These are phyloP conservation scores for Ceramica pisi DNA, from an alignment of 2,888 invertebrate species.

Conservation along the genomic window DNA sequence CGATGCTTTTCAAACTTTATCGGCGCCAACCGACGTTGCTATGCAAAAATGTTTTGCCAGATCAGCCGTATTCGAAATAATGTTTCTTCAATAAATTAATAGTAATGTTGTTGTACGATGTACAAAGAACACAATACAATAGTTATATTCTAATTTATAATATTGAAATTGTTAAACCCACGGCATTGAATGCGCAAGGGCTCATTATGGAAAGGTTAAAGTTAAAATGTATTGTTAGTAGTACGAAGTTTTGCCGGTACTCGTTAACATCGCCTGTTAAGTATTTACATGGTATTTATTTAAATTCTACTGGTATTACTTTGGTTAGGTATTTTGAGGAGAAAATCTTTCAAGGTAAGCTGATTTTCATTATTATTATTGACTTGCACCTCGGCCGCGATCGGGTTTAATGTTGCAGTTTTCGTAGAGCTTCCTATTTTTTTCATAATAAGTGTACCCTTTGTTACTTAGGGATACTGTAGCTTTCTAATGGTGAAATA, in stretches of 20 bases:
- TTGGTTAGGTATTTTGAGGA: neutral
- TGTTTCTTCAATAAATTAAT: slow-evolving; percentile 12
- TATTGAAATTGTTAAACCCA: slow-evolving; percentile 12
- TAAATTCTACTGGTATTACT: slow-evolving; percentile 9
- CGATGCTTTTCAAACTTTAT: neutral
- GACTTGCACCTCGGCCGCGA: no score
- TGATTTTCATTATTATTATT: neutral
- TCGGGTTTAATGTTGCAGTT: no score
- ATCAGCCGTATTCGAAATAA: neutral
- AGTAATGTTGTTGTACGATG: slow-evolving; percentile 16
- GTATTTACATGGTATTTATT: slow-evolving; percentile 9
- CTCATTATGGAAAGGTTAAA: slow-evolving; percentile 34
- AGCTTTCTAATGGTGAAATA: no score
- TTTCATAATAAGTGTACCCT: no score
- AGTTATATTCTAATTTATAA: slow-evolving; percentile 20
- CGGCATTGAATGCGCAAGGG: slow-evolving; percentile 22
- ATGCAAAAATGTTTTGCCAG: neutral
- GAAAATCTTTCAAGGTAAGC: neutral
- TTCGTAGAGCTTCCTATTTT: no score
- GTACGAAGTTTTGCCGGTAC: slow-evolving; percentile 13
- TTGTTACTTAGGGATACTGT: no score
- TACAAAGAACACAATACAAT: slow-evolving; percentile 20
- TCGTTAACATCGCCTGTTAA: slow-evolving; percentile 10
- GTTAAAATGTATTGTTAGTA: slow-evolving; percentile 28
- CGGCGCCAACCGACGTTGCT: neutral